Percentiles rank a stretch among this genome's conserved stretches.
phyloP scores from a whole-genome alignment of 2,113 vertebrate genomes.

The Zootoca vivipara region DNA sequence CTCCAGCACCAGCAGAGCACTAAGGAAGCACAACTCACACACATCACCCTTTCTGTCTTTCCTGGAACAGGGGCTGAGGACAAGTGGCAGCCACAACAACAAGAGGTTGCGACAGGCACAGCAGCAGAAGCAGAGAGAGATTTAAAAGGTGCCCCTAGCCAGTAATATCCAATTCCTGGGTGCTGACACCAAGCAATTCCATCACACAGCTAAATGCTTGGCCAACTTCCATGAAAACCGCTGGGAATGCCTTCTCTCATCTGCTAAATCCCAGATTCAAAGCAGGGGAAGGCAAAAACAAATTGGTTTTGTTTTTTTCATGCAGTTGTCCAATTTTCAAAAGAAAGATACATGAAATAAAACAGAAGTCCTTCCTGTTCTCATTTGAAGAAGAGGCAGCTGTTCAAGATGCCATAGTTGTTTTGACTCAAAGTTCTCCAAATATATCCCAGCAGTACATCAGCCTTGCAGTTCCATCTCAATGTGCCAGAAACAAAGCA shows the following conservation, averaged over 20 bases:
- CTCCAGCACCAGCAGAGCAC: background rate
- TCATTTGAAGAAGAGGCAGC: slow-evolving; percentile 44
- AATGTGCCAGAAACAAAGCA: background rate
- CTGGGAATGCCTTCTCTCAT: background rate
- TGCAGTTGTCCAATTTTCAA: slow-evolving; percentile 43
- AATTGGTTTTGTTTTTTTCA: slow-evolving; percentile 44
- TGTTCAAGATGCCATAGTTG: slow-evolving; percentile 46
- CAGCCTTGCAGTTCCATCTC: background rate
- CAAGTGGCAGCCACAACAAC: background rate
- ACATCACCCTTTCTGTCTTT: background rate
- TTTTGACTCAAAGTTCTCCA: background rate
- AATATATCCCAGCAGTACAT: background rate
- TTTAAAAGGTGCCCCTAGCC: background rate
- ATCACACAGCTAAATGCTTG: background rate
- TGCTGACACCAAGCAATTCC: too few species aligned
- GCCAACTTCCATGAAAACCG: background rate
- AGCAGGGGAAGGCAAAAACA: background rate
- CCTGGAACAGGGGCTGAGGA: background rate
- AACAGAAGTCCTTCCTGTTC: slow-evolving; percentile 53
- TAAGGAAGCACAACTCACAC: background rate
- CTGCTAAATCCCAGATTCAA: slow-evolving; percentile 39
- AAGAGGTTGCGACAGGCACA: background rate
- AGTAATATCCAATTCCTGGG: background rate
- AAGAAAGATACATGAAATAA: slow-evolving; percentile 29
- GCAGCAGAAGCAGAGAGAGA: background rate